A percentile compares a stretch with the other conserved stretches of the same genome.
phyloP scores from a whole-genome alignment of 1,140 invertebrate species.

The Formica selysi region DNA sequence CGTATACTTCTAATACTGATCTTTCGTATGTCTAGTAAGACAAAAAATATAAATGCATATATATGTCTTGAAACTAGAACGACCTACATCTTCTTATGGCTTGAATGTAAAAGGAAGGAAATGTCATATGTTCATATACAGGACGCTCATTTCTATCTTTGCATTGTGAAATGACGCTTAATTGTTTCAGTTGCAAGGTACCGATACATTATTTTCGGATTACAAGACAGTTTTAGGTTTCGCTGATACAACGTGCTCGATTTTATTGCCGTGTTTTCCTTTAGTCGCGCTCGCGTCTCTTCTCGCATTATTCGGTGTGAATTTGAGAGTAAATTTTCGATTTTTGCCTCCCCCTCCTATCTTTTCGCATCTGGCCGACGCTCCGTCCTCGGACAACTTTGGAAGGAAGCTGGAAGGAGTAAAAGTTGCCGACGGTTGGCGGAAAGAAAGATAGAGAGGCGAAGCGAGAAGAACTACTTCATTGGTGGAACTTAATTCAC shows the following conservation, averaged over 20 bases:
- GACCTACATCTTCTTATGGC: conserved; percentile 23
- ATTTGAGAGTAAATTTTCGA: conserved; percentile 75
- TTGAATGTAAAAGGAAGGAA: conserved; percentile 30
- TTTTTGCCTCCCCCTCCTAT: conserved; percentile 36
- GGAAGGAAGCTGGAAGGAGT: conserved; percentile 70
- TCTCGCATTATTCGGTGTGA: conserved; percentile 64
- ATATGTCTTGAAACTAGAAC: conserved; percentile 24
- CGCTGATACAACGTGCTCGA: background rate
- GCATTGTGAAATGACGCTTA: conserved; percentile 13
- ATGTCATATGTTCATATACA: conserved; percentile 11
- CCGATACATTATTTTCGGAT: conserved; percentile 31
- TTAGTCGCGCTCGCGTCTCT: conserved; percentile 44
- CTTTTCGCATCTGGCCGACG: conserved; percentile 47
- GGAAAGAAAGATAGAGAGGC: conserved; percentile 68
- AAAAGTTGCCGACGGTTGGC: conserved; percentile 72
- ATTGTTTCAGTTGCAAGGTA: conserved; percentile 4
- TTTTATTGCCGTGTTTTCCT: conserved; percentile 26
- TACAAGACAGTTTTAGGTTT: conserved; percentile 21
- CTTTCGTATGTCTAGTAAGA: conserved; percentile 25
- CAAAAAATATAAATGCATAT: conserved; percentile 36
- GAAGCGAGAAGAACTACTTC: conserved; percentile 70
- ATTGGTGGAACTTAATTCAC: conserved; percentile 80
- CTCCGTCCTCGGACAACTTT: conserved; percentile 70
- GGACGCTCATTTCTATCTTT: conserved; percentile 16
- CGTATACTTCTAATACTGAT: background rate